These are phyloP conservation scores for Omphaloscelis lunosa DNA, from an alignment of 2,888 invertebrate species.

Conservation along the genomic window DNA sequence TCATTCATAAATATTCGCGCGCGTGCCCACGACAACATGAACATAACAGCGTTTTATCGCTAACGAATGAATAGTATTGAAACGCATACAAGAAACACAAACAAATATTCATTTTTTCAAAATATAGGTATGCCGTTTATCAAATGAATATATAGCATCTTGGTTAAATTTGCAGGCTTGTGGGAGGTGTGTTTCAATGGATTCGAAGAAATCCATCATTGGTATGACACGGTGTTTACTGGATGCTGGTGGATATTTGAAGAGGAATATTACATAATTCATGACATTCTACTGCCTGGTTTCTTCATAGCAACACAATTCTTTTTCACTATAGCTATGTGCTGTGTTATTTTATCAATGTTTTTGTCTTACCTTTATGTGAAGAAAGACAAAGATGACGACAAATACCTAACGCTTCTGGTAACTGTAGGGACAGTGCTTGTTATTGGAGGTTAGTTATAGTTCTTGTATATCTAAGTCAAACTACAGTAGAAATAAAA, in stretches of 20 bases:
- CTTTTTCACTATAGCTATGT: slow-evolving; percentile 97
- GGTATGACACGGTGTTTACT: slow-evolving; percentile 95
- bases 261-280: slow-evolving; percentile 98
- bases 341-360: slow-evolving; percentile 94
- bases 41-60: neutral
- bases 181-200: slow-evolving; percentile 98
- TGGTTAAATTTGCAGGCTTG: slow-evolving; percentile 91
- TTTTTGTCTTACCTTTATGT: slow-evolving; percentile 94
- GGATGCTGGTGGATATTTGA: slow-evolving; percentile 99
- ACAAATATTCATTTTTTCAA: neutral
- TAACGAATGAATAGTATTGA: neutral
- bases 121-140: too few species aligned
- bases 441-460: slow-evolving; percentile 91
- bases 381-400: slow-evolving; percentile 94
- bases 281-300: slow-evolving; percentile 96
- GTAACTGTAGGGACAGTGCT: slow-evolving; percentile 94
- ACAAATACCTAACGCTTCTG: slow-evolving; percentile 94
- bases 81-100: neutral
- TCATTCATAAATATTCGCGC: neutral
- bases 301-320: slow-evolving; percentile 98
- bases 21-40: neutral
- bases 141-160: neutral
- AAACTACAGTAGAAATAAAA: neutral
- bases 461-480: neutral
- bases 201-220: slow-evolving; percentile 96